Evolutionary conservation across 2,797 vertebrate species (phyloP).

Genomic region (Monodelphis domestica): DNA sequence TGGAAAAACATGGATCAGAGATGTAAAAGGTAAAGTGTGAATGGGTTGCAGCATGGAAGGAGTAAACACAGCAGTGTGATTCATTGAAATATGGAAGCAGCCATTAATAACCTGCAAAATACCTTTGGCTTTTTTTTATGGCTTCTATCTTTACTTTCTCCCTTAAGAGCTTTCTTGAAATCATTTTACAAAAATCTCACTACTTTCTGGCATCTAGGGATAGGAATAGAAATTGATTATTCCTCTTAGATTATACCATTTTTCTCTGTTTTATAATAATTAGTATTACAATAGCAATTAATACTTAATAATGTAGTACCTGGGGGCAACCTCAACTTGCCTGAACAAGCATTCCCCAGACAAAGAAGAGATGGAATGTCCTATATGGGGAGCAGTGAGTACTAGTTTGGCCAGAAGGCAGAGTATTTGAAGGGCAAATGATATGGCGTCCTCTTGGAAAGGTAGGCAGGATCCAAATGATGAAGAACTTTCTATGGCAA

Average conservation of each 20-base stretch:
- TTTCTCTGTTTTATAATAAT: background rate
- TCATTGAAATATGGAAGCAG: background rate
- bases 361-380: background rate
- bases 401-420: background rate
- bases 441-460: too few species aligned
- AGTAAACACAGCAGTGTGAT: background rate
- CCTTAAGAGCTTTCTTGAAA: background rate
- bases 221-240: background rate
- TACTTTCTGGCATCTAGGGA: background rate
- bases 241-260: background rate
- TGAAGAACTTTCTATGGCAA: background rate
- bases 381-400: background rate
- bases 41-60: background rate
- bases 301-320: background rate
- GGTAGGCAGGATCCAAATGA: background rate
- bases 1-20: background rate
- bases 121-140: background rate
- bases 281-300: background rate
- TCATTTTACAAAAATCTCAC: background rate
- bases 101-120: background rate
- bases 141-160: background rate
- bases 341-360: background rate
- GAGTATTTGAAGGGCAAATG: background rate
- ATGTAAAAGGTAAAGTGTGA: background rate
- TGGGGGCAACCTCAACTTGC: background rate